Evolutionary conservation across 1,140 invertebrate genomes (phyloP), one percentile per base, ranked within the genome.

Genomic region (Bombus pyrosoma): DNA sequence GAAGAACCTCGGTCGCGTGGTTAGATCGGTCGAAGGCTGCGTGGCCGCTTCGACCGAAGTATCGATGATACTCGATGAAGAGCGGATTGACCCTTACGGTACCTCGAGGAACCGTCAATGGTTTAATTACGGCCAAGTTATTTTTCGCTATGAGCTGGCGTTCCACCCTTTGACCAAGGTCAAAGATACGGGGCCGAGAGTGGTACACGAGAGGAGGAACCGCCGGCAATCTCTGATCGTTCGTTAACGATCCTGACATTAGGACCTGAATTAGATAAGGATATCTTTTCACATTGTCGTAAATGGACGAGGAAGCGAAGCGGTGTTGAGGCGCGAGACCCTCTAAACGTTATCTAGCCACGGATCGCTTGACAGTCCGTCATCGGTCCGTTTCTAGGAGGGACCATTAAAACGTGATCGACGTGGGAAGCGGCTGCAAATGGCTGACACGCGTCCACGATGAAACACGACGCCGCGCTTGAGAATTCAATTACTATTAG

Each of bases 21-120:
- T 83, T 80, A 75, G 43, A 83, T 75, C 41, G 71, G 66, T 81
- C 66, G 62, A 59, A 85, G 77, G 79, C 74, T 66, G 64, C 73
- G 79, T 80, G 53, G 28, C 53, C 18, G 79, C 59, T 75, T 73
- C 43, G 53, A 57, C 68, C 80, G 62, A 10, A 76, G 86, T 83
- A 89, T 73, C 47, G 18, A 53, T 2, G 81, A 90, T 81, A 77
- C 18, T 34, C 62, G 77, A 66, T 43, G 43, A 77, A 83, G 71
- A 85, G 80, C 80, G 90, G 91, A 93, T 93, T 94, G 93, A 94
- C 93, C 93, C 91, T 94, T 94, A 92, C 92, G 92, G 91, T 94
- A 93, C 90, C 90, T 90, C 87, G 28, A 15, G 25, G 59, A 78
- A 92, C 92, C 92, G 93, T 86, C 84, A 74, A 90, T 89, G 89